These are phyloP conservation scores for Moxostoma hubbsi DNA, from an alignment of 2,797 vertebrate species.

Conservation along the genomic window DNA sequence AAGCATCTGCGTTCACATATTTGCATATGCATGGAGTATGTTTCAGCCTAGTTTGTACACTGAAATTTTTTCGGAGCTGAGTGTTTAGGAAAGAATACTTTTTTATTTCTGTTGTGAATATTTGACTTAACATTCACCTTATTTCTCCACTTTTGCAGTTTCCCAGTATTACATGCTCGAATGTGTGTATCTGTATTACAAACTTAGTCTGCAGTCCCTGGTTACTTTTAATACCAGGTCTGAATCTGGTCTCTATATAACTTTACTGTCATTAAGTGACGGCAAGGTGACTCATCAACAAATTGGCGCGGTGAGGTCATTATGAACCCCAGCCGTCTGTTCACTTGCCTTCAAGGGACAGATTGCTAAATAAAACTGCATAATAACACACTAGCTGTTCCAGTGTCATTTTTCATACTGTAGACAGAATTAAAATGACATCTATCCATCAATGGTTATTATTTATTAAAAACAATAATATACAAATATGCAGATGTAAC, in stretches of 20 bases:
- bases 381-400: constrained; percentile 9
- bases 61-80: neutral
- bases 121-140: neutral
- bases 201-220: neutral
- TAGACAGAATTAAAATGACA: neutral
- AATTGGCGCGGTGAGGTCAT: constrained; percentile 33
- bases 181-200: neutral
- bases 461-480: too few relatives aligned
- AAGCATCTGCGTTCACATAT: too few relatives aligned
- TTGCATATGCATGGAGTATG: too few relatives aligned
- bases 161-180: neutral
- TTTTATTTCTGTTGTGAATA: neutral
- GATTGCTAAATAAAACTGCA: constrained; percentile 3
- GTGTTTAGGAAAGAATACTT: neutral
- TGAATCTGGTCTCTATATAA: constrained; percentile 12
- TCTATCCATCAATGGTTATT: too few relatives aligned
- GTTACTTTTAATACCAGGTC: constrained; percentile 1
- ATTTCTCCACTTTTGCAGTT: neutral
- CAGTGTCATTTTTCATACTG: constrained; percentile 22
- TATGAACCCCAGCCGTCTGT: constrained; percentile 26
- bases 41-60: too few relatives aligned
- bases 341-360: neutral
- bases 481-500: too few relatives aligned
- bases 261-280: constrained; percentile 29
- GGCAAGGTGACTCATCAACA: constrained; percentile 26